These are phyloP conservation scores for Criorhina ranunculi DNA, from an alignment of 2,888 invertebrate genomes.

Conservation along the genomic window DNA sequence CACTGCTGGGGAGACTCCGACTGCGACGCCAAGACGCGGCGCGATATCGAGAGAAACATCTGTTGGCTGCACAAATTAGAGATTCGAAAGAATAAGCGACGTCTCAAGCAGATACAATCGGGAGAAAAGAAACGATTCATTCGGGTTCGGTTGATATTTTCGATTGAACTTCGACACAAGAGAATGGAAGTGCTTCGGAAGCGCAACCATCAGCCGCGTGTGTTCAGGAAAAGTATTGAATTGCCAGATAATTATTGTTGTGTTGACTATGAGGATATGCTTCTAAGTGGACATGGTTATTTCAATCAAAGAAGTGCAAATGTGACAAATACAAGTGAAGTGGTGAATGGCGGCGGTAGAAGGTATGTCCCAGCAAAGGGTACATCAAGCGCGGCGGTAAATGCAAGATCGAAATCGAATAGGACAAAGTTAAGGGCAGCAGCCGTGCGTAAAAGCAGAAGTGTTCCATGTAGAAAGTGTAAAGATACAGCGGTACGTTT, in stretches of 20 bases:
- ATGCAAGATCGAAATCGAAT: conserved; percentile 25
- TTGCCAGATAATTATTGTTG: conserved; percentile 20
- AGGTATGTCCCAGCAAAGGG: conserved; percentile 18
- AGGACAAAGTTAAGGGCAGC: conserved; percentile 18
- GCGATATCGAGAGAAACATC: conserved; percentile 45
- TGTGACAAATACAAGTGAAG: conserved; percentile 5
- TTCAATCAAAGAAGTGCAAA: conserved; percentile 80
- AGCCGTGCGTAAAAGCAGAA: conserved; percentile 62
- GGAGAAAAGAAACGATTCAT: conserved; percentile 85
- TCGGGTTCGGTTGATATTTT: conserved; percentile 88
- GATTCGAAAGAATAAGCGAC: conserved; percentile 81
- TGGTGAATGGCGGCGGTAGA: conserved; percentile 10
- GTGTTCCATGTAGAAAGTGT: conserved; percentile 83
- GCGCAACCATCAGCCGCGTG: conserved; percentile 80
- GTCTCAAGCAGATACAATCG: conserved; percentile 82
- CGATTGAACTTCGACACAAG: conserved; percentile 86
- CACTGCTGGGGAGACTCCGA: conserved; percentile 79
- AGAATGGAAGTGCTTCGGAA: conserved; percentile 83
- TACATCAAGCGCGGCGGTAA: not conserved
- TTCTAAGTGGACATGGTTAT: conserved; percentile 64
- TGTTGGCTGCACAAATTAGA: conserved; percentile 81
- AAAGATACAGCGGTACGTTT: conserved; percentile 81
- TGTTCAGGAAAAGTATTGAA: conserved; percentile 79
- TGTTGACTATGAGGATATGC: conserved; percentile 57
- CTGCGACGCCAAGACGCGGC: conserved; percentile 11